Evolutionary conservation across 1,140 invertebrate species (phyloP), one percentile per base, ranked within the genome.

Genomic region (Bombus ignitus): DNA sequence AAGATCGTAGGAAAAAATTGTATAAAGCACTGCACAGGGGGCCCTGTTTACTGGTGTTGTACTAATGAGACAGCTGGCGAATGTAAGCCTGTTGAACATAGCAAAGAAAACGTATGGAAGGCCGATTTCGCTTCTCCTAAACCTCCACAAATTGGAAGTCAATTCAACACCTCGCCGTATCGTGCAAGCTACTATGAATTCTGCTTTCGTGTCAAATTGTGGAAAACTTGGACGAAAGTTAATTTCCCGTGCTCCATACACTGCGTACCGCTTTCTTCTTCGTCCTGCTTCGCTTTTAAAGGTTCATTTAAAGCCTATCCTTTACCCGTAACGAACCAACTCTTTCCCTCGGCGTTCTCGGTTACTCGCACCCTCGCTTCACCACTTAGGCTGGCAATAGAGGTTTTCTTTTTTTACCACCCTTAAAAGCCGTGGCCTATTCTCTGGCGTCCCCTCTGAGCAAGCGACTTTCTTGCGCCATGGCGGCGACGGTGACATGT

Each of bases 11-110:
- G 0, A 39, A 83, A 84, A 75, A 35, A 76, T 37, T 94, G 94
- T 12, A 82, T 93, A 8, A 95, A 95, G 78, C 95, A 94, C 73
- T 97, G 96, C 88, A 96, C 96, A 57, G 95, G 95, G 93, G 96
- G 96, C 44, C 95, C 95, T 12, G 82, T 89, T 12, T 97, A 96
- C 90, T 96, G 96, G 96, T 97, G 96, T 91, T 85, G 93, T 87
- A 94, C 94, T 87, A 90, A 94, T 68, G 89, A 95, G 76, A 95
- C 95, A 91, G 96, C 96, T 68, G 91, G 93, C 62, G 93, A 96
- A 87, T 97, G 96, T 92, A 95, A 96, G 96, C 93, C 95, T 62
- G 87, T 94, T 35, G 90, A 95, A 35, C 93, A 95, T 85, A 96
- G 96, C 86, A 93, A 94, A 88, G 89, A 92, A 62, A 94, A 94